Percentiles rank a stretch among this genome's conserved stretches.
phyloP scores from a whole-genome alignment of 2,797 vertebrate genomes.

The Fringilla coelebs region DNA sequence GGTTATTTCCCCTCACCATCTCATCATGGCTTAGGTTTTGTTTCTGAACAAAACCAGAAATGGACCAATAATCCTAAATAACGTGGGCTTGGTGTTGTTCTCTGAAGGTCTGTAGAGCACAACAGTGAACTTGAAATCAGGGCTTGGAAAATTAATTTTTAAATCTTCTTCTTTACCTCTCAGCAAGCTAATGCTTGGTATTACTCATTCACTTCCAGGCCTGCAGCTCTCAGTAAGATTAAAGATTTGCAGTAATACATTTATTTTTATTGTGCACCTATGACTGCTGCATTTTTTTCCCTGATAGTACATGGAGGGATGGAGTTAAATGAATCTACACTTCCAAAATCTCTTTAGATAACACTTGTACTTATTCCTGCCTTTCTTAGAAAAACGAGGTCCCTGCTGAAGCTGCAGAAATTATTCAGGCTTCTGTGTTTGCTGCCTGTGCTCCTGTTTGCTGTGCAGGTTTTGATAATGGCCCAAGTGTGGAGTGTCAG shows the following conservation, averaged over 20 bases:
- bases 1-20: not conserved
- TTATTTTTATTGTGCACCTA: conserved; percentile 12
- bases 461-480: not conserved
- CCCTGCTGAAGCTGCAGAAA: not conserved
- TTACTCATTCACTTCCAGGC: not conserved
- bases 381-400: not conserved
- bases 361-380: not conserved
- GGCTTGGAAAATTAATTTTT: not conserved
- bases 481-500: not conserved
- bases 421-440: not conserved
- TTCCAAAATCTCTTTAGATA: not conserved
- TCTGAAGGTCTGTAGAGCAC: not conserved
- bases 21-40: not conserved
- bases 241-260: not conserved
- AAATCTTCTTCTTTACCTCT: not conserved
- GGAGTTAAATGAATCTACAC: not conserved
- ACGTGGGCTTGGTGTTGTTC: not conserved
- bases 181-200: not conserved
- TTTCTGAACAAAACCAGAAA: not conserved
- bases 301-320: not conserved
- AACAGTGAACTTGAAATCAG: not conserved
- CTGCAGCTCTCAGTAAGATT: conserved; percentile 18
- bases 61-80: not conserved
- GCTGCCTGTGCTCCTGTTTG: not conserved
- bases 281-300: not conserved